phyloP scores from a whole-genome alignment of 2,113 vertebrate species.

The Circaetus cinerascens region DNA sequence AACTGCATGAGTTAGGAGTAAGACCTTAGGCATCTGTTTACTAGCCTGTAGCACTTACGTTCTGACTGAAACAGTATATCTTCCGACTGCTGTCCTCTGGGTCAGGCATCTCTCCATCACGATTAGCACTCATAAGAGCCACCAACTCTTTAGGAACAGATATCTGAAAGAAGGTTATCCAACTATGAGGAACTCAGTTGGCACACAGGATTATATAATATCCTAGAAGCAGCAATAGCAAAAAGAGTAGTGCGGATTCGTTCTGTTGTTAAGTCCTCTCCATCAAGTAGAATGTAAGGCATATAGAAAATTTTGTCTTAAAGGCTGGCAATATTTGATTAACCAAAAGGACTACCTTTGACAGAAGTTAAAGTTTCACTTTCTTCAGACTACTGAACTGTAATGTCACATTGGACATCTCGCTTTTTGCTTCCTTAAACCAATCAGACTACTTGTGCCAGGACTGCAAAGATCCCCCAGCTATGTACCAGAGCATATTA shows the following conservation, averaged over 20 bases:
- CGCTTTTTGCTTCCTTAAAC: neutral
- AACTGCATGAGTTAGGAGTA: neutral
- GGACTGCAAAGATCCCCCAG: neutral
- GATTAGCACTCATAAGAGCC: slow-evolving; percentile 91
- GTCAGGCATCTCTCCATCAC: slow-evolving; percentile 84
- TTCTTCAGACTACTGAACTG: neutral
- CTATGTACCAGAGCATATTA: neutral
- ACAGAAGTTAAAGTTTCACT: neutral
- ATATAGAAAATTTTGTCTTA: neutral
- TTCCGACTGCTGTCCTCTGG: slow-evolving; percentile 77
- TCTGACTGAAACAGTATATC: slow-evolving; percentile 88
- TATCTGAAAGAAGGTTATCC: slow-evolving; percentile 70
- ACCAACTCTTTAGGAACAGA: slow-evolving; percentile 92
- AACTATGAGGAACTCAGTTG: neutral
- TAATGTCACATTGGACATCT: neutral
- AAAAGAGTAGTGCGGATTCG: neutral
- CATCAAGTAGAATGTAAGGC: neutral
- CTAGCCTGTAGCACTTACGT: slow-evolving; percentile 63
- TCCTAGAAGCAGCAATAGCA: neutral
- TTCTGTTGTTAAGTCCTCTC: neutral
- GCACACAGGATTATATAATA: neutral
- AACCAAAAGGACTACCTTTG: neutral
- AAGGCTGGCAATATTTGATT: neutral
- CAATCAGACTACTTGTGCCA: neutral
- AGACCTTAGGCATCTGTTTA: neutral